Base-by-base conservation (phyloP, 92 coral and sea anemone genomes). In the Siderastrea radians region DNA sequence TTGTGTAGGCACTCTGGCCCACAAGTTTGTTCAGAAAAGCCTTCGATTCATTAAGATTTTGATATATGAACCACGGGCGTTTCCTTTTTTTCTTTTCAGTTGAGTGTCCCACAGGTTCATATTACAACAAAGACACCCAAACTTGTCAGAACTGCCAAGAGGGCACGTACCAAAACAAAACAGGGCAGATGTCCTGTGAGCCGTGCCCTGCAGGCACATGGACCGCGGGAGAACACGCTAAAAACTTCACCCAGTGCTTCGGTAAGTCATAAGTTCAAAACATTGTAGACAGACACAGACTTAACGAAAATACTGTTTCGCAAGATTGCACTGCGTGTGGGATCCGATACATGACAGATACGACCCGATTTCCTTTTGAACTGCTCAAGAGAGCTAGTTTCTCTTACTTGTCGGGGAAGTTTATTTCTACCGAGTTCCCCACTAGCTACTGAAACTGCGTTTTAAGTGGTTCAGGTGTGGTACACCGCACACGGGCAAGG, bases 31-130 rank as follows among this genome's bases (percentile, higher is more conserved):
- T 48, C 5, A 5, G 15, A 47, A 3, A n/a, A 73, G 68, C n/a
- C 78, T 73, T 73, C 9, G 38, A 16, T 49, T 73, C 60, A 47
- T 13, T 38, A 9, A 16, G 45, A 71, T 3, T 19, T 16, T 10
- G 2, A 26, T 45, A 2, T 7, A 52, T 5, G 16, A 46, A 5
- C 7, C 54, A 45, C 1, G 3, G 38, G 6, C 45, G 14, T 12
- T 3, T 48, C 14, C 10, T 48, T 65, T 11, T 48, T 16, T 12
- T 14, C 26, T 51, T 48, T 47, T 79, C 65, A 97, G 99, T 97
- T 49, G 96, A 96, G 68, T 97, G 99, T 68, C 94, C 97, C 9
- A 88, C 94, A 16, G 99, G 99, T 15, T 92, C 96, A 15, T 89
- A 82, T 75, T 95, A 79, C 85, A 84, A 94, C 75, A 86, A 54